Evolutionary conservation across 1,140 invertebrate species (phyloP), one percentile per base, ranked within the genome.

Genomic region (Sitobion miscanthi): DNA sequence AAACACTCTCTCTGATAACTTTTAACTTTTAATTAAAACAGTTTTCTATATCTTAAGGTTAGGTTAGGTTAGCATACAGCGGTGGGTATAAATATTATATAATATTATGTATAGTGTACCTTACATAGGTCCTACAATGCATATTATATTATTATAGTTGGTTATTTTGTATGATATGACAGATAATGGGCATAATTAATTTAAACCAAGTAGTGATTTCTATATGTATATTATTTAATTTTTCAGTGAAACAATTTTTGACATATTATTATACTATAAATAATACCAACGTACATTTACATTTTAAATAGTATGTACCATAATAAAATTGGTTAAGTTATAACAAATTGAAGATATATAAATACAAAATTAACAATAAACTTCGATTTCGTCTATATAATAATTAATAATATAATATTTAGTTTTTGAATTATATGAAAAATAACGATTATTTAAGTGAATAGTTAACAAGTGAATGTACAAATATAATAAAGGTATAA

Each of bases 341-440:
- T 87, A 87, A 87, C 86, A 87, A 87, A 87, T 87, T 49, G 86
- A 87, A 87, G 42, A 49, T 87, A 49, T n/a, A n/a, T n/a, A n/a
- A 49, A 49, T n/a, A 87, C 47, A 87, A 49, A 49, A 87, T 87
- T n/a, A 87, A 87, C 47, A 42, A 87, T 49, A 47, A 87, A 87
- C 20, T 87, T 87, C 14, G 86, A 87, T 35, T 87, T 77, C n/a
- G 30, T 35, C 62, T 77, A 77, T 77, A 77, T 87, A 87, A n/a
- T 87, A 45, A 47, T 47, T 23, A 30, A 87, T 87, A 49, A 30
- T 87, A 49, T 45, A 85, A 85, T 85, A 45, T 35, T 25, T 85
- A 49, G 20, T 14, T 30, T 86, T 85, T 47, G 9, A 30, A 87
- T 87, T 87, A 49, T 49, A 87, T 35, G 45, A 49, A 87, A 87